These are phyloP conservation scores for Myripristis murdjan DNA, from an alignment of 2,797 vertebrate genomes.

Conservation along the genomic window DNA sequence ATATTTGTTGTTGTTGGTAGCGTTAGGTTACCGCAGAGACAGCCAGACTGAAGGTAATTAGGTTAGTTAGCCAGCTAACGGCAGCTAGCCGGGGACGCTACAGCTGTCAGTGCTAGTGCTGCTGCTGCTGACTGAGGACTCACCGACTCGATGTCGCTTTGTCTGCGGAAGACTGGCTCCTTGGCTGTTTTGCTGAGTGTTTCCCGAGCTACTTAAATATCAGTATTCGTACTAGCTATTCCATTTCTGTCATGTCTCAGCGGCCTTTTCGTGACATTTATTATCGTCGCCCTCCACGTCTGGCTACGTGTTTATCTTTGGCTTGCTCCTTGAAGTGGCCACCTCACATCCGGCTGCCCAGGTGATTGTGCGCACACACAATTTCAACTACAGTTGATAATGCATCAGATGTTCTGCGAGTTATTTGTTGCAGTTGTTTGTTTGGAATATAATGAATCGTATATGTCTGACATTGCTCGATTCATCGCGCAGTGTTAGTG, in stretches of 20 bases:
- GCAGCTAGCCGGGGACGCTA: constrained; percentile 44
- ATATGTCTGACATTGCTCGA: too few relatives aligned
- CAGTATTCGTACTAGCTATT: constrained; percentile 34
- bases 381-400: background rate
- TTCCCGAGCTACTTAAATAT: constrained; percentile 24
- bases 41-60: constrained; percentile 10
- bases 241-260: constrained; percentile 46
- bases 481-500: background rate
- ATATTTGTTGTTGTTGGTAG: too few relatives aligned
- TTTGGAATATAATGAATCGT: accelerated
- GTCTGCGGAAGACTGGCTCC: constrained; percentile 36
- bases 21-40: background rate
- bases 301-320: constrained; percentile 89
- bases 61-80: constrained; percentile 55
- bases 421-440: too few relatives aligned
- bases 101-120: constrained; percentile 58
- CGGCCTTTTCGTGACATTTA: constrained; percentile 10
- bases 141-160: constrained; percentile 59
- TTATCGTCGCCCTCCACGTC: constrained; percentile 50
- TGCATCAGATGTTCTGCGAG: background rate
- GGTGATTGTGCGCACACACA: constrained; percentile 55
- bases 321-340: constrained; percentile 84
- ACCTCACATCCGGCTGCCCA: constrained; percentile 92
- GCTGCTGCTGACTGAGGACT: constrained; percentile 44
- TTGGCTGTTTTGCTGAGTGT: constrained; percentile 9